Evolutionary conservation across 2,113 vertebrate genomes (phyloP).

Genomic region (Mellivora capensis): DNA sequence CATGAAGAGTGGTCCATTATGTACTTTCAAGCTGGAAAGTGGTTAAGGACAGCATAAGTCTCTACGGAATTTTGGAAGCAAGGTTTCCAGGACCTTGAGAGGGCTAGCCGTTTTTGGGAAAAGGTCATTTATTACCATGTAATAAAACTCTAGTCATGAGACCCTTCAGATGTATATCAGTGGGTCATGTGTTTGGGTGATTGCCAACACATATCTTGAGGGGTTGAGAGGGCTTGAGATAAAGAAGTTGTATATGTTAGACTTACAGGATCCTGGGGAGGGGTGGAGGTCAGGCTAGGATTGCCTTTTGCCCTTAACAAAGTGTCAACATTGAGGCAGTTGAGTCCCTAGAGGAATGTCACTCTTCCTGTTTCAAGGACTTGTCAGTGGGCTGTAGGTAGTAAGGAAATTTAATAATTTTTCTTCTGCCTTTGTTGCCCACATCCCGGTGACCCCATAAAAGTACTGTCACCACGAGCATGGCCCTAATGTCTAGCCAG

Average conservation of each 20-base stretch:
- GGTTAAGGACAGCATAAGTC: not conserved
- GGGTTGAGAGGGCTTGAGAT: not conserved
- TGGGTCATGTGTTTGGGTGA: not conserved
- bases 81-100: not conserved
- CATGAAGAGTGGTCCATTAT: not conserved
- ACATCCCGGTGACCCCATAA: not conserved
- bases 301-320: not conserved
- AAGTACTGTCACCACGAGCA: not conserved
- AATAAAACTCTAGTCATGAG: not conserved
- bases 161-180: not conserved
- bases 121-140: not conserved
- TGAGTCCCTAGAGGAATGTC: not conserved
- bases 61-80: not conserved
- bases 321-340: not conserved
- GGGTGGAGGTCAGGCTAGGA: not conserved
- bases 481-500: not conserved
- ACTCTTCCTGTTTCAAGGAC: not conserved
- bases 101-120: not conserved
- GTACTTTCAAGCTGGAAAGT: not conserved
- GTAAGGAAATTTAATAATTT: not conserved
- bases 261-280: not conserved
- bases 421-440: not conserved
- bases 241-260: not conserved
- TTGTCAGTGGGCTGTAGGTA: not conserved
- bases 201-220: not conserved